Conservation (phyloP, 2,888 invertebrate species). For the Leptopilina syphax region DNA sequence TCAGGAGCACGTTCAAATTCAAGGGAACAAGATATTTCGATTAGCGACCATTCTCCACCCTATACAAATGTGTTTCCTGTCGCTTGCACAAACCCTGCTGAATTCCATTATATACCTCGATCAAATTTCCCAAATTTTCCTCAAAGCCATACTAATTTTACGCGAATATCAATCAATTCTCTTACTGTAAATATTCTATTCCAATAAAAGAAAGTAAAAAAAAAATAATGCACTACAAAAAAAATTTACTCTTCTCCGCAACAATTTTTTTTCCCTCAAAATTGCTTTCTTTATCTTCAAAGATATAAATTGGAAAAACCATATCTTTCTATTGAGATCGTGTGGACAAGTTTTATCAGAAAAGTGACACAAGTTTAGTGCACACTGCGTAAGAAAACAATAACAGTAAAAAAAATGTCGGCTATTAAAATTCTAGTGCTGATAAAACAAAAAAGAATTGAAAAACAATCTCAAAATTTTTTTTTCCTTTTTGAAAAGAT, state of each 20-base stretch:
- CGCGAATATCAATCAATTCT: too few relatives aligned
- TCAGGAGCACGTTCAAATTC: constrained; percentile 48
- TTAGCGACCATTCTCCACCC: constrained; percentile 55
- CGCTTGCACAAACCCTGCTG: constrained; percentile 39
- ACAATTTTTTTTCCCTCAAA: background rate
- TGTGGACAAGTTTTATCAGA: background rate
- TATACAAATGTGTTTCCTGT: constrained; percentile 50
- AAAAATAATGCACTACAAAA: too few relatives aligned
- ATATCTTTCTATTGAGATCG: background rate
- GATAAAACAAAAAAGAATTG: too few relatives aligned
- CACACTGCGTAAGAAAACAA: background rate
- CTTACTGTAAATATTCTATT: too few relatives aligned
- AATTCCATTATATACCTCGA: background rate
- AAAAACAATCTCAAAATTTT: too few relatives aligned
- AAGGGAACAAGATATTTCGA: constrained; percentile 67
- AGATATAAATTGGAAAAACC: background rate
- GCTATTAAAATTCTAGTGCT: background rate
- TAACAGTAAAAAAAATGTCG: background rate
- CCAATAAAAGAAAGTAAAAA: too few relatives aligned
- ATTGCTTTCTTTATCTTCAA: background rate
- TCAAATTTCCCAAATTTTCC: constrained; percentile 8
- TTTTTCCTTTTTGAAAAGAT: too few relatives aligned
- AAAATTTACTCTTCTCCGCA: background rate
- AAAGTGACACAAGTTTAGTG: constrained; percentile 6
- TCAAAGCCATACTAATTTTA: background rate